These are phyloP conservation scores for Heliangelus exortis DNA, from an alignment of 2,797 vertebrate species.

Conservation along the genomic window DNA sequence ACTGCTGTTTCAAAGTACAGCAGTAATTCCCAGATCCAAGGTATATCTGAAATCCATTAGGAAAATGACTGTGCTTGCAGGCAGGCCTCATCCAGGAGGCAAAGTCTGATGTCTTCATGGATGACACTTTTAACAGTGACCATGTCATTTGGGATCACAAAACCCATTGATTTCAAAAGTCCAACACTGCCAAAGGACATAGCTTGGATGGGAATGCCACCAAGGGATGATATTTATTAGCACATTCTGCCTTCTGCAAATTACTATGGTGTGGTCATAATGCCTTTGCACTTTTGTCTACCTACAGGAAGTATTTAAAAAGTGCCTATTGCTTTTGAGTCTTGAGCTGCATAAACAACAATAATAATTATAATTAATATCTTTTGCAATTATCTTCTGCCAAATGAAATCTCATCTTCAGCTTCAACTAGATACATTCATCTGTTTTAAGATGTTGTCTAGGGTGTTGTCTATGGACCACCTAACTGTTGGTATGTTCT, in stretches of 20 bases:
- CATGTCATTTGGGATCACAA: not conserved
- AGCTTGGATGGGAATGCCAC: not conserved
- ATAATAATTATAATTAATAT: conserved; percentile 56
- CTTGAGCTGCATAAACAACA: conserved; percentile 29
- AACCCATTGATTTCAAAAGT: not conserved
- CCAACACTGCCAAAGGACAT: not conserved
- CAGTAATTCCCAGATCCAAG: not conserved
- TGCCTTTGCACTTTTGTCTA: not conserved
- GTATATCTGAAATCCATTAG: not conserved
- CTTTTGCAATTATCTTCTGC: conserved; percentile 54
- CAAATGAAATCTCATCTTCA: conserved; percentile 42
- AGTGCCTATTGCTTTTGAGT: conserved; percentile 15
- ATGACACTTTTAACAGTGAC: not conserved
- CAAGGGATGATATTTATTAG: conserved; percentile 28
- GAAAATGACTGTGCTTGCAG: not conserved
- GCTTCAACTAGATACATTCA: conserved; percentile 24
- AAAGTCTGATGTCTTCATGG: not conserved
- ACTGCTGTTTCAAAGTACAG: not conserved
- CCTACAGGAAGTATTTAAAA: conserved; percentile 2
- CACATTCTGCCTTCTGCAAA: conserved; percentile 47
- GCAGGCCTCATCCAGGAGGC: not conserved
- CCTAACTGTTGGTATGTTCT: conserved; percentile 2
- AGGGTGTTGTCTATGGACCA: not conserved
- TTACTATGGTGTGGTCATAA: not conserved
- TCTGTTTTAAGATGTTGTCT: conserved; percentile 15